A percentile compares a stretch with the other conserved stretches of the same genome.
These are phyloP conservation scores for Phrynocephalus vlangalii DNA, from an alignment of 2,797 vertebrate genomes.

Conservation along the genomic window DNA sequence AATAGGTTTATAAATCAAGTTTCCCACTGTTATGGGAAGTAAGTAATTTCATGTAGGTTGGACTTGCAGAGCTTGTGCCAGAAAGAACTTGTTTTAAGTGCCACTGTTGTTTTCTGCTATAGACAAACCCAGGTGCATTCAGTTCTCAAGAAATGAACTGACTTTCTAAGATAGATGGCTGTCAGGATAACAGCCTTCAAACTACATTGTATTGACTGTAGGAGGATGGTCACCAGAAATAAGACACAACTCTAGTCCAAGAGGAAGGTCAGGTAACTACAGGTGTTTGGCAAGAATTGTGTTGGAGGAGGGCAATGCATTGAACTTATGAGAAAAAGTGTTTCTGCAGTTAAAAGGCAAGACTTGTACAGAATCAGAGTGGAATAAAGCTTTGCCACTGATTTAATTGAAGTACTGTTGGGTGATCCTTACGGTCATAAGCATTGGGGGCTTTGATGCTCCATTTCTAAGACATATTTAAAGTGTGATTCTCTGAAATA, in stretches of 20 bases:
- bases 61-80: background rate
- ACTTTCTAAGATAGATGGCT: background rate
- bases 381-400: background rate
- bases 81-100: background rate
- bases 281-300: background rate
- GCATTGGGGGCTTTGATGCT: background rate
- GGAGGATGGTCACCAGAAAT: background rate
- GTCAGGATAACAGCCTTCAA: background rate
- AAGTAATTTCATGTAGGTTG: background rate
- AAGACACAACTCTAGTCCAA: background rate
- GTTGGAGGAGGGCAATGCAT: background rate
- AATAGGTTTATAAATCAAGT: background rate
- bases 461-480: background rate
- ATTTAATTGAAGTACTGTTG: background rate
- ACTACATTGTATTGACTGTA: background rate
- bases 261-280: background rate
- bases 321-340: background rate
- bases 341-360: background rate
- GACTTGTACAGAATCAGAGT: background rate
- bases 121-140: background rate
- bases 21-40: background rate
- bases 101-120: background rate
- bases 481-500: conserved; percentile 2
- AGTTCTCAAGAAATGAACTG: background rate
- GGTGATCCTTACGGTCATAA: background rate